Evolutionary conservation across 2,888 invertebrate genomes (phyloP), one percentile per base, ranked within the genome.

Genomic region (Strigamia maritima): DNA sequence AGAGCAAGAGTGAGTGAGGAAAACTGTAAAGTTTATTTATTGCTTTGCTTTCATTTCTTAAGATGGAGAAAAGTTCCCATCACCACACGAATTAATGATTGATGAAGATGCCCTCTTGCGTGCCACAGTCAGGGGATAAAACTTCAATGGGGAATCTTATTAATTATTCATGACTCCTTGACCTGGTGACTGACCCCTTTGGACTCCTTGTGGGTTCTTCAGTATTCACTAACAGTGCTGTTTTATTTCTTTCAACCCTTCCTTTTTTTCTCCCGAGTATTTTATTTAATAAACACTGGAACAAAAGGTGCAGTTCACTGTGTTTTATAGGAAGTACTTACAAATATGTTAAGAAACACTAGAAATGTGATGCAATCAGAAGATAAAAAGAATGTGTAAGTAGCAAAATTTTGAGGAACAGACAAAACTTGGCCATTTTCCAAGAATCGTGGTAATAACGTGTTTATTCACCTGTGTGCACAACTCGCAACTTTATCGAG

Each of bases 21-120:
- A 54, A 54, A 54, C 54, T 54, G 54, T 54, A 54, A 54, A 54
- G n/a, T 54, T 54, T n/a, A 54, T 54, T 54, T 54, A 54, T 54
- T n/a, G 54, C 54, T 54, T 54, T 19, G 14, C 54, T 54, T 54
- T 54, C 16, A 14, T 19, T 54, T 38, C 38, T 38, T 38, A 38
- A 38, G 38, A 38, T 38, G 38, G 38, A 38, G 38, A 38, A 38
- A 38, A 38, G 38, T 38, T 38, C 38, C 38, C 38, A 38, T 38
- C 38, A 38, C 38, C 38, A 38, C 38, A 38, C 38, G 38, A 38
- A 38, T 38, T 38, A 38, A 38, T 38, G 38, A 38, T 38, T 38
- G 38, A 38, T 38, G 38, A 38, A 38, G 38, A 38, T 38, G 38
- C 7, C 38, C 38, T 38, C 38, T 38, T 38, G 38, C 38, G 38